Conservation (phyloP, 2,113 vertebrate species). For the Nibea albiflora region DNA sequence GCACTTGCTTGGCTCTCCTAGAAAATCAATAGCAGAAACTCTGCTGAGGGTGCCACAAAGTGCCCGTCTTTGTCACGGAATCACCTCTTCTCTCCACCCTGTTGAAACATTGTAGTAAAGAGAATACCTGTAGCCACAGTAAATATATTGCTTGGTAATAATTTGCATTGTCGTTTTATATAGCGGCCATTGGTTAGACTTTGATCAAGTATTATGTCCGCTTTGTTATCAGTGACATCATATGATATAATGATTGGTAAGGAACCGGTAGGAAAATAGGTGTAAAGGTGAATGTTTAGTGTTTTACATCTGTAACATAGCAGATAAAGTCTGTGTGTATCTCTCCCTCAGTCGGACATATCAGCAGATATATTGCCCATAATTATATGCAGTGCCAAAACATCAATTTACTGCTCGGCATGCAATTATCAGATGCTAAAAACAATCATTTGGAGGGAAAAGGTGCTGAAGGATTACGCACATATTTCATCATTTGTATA, state of each 20-base stretch:
- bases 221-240: slow-evolving; percentile 37
- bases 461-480: background rate
- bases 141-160: background rate
- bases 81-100: background rate
- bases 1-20: slow-evolving; percentile 35
- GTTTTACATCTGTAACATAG: background rate
- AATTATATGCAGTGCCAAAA: slow-evolving; percentile 1
- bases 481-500: background rate
- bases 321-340: background rate
- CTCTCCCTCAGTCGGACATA: background rate
- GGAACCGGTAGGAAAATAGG: background rate
- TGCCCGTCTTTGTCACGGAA: slow-evolving; percentile 4
- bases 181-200: slow-evolving; percentile 30
- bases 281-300: slow-evolving; percentile 45
- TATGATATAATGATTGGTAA: background rate
- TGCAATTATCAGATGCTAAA: background rate
- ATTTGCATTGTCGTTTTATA: background rate
- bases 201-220: slow-evolving; percentile 30
- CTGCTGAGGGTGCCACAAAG: slow-evolving; percentile 34
- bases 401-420: background rate
- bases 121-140: slow-evolving; percentile 18
- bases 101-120: slow-evolving; percentile 3
- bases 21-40: slow-evolving; percentile 57
- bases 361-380: slow-evolving; percentile 21
- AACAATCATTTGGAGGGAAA: background rate